Evolutionary conservation across 2,113 vertebrate genomes (phyloP).

Genomic region (Oplegnathus fasciatus): DNA sequence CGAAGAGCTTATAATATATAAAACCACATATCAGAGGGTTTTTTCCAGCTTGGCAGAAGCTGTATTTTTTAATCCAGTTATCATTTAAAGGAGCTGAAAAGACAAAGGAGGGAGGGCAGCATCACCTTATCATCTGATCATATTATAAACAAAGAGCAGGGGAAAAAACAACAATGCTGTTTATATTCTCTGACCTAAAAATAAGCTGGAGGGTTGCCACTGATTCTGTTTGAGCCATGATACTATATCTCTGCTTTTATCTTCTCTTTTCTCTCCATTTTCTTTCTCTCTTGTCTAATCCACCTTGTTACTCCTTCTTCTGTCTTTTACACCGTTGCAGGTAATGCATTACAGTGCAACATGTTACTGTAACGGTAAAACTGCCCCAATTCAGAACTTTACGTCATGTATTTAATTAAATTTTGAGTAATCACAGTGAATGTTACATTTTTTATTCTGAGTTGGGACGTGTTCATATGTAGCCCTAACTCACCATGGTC

Average conservation of each 20-base stretch:
- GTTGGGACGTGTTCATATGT: not conserved
- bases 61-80: constrained; percentile 1
- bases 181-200: constrained; percentile 23
- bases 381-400: too few relatives aligned
- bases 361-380: too few relatives aligned
- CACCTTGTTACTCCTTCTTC: not conserved
- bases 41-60: constrained; percentile 5
- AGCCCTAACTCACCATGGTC: too few relatives aligned
- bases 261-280: not conserved
- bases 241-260: not conserved
- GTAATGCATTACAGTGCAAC: too few relatives aligned
- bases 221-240: not conserved
- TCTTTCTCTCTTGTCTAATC: not conserved
- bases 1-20: not conserved
- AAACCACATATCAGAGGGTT: not conserved
- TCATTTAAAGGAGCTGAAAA: constrained; percentile 17
- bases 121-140: constrained; percentile 11
- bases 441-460: not conserved
- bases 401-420: too few relatives aligned
- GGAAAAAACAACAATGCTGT: constrained; percentile 1
- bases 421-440: too few relatives aligned
- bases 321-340: not conserved
- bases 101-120: not conserved
- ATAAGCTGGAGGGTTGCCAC: constrained; percentile 6
- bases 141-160: constrained; percentile 35